Percentiles rank a stretch among this genome's conserved stretches.
Conservation (phyloP, 2,797 vertebrate species). For the Hoplostethus mediterraneus region DNA sequence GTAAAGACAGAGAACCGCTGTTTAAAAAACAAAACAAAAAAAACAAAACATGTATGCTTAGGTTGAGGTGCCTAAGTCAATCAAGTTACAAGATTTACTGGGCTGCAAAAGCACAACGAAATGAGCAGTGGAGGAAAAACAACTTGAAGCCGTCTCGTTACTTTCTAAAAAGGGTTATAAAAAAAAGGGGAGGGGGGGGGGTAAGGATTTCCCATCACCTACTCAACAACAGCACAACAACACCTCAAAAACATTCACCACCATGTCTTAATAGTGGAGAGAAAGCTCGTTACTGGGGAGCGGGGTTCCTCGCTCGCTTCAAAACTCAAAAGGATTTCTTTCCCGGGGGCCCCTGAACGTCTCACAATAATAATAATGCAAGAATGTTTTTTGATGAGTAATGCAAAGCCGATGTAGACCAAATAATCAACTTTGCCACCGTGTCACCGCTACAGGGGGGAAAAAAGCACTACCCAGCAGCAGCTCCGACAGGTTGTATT, state of each 20-base stretch:
- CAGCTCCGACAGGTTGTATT: conserved; percentile 22
- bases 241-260: conserved; percentile 32
- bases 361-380: conserved; percentile 9
- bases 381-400: conserved; percentile 9
- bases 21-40: conserved; percentile 7
- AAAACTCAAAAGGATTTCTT: conserved; percentile 15
- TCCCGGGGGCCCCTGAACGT: background rate
- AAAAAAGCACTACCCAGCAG: background rate
- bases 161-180: background rate
- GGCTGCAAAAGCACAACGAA: conserved; percentile 32
- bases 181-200: background rate
- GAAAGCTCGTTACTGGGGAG: background rate
- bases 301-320: conserved; percentile 32
- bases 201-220: background rate
- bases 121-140: background rate
- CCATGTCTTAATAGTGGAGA: background rate
- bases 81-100: conserved; percentile 20
- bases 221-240: background rate
- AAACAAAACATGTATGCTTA: conserved; percentile 39
- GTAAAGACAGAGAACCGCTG: conserved; percentile 56
- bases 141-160: background rate
- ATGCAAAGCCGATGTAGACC: background rate
- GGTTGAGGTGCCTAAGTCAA: conserved; percentile 22
- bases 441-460: background rate
- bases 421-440: background rate